phyloP scores from a whole-genome alignment of 2,797 vertebrate genomes.

The Clarias platycephalus region DNA sequence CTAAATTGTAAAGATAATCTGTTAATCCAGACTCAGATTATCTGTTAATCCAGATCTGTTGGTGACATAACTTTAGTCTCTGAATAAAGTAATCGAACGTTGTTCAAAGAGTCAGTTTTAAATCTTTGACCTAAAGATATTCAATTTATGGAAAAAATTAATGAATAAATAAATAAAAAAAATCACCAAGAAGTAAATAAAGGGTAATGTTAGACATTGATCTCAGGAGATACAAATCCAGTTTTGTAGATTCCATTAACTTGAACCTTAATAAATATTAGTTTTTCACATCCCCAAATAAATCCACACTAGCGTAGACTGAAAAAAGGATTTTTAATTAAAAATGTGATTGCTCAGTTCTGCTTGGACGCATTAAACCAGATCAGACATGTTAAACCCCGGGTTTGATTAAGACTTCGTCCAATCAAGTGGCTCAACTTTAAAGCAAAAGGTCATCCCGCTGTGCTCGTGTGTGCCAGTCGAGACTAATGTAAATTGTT shows the following conservation, averaged over 20 bases:
- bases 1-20: not conserved
- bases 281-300: not conserved
- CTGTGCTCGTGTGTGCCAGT: conserved; percentile 58
- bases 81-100: not conserved
- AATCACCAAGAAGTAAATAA: too few relatives aligned
- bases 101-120: not conserved
- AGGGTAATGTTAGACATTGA: not conserved
- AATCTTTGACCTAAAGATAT: not conserved
- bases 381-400: not conserved
- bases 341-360: conserved; percentile 1
- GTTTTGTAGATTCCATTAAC: not conserved
- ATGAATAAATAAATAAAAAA: not conserved
- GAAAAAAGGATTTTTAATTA: not conserved
- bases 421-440: conserved; percentile 36
- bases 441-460: conserved; percentile 28
- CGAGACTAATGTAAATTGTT: conserved; percentile 70
- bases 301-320: not conserved
- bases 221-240: not conserved
- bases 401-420: conserved; percentile 27
- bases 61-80: not conserved
- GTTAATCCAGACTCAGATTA: not conserved
- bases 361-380: conserved; percentile 39
- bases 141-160: too few relatives aligned
- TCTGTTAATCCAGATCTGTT: not conserved
- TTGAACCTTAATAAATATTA: not conserved